A percentile compares a stretch with the other conserved stretches of the same genome.
Conservation (phyloP, 1,140 invertebrate species). For the Scaptomyza montana region DNA sequence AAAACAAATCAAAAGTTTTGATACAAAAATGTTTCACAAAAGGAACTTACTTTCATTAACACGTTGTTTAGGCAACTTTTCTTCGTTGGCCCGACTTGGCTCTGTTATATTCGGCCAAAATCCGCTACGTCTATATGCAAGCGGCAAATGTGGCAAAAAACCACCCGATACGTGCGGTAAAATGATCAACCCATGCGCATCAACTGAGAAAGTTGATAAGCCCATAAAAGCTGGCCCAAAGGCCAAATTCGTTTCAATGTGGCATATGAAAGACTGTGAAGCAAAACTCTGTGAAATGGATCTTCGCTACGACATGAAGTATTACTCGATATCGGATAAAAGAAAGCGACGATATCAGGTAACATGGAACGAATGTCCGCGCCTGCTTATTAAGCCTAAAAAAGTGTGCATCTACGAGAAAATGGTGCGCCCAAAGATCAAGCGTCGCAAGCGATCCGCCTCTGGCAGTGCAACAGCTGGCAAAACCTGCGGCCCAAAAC, state of each 20-base stretch:
- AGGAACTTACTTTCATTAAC: neutral
- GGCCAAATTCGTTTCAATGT: conserved; percentile 32
- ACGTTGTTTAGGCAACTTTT: neutral
- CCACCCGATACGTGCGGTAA: neutral
- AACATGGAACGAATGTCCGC: conserved; percentile 69
- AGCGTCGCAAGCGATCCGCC: conserved; percentile 32
- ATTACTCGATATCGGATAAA: conserved; percentile 61
- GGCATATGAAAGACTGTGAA: conserved; percentile 29
- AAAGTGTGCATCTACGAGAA: conserved; percentile 57
- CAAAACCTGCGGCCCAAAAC: neutral
- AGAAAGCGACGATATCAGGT: conserved; percentile 62
- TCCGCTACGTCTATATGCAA: neutral
- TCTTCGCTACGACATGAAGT: conserved; percentile 52
- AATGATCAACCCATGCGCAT: too few species aligned
- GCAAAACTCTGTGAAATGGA: conserved; percentile 7
- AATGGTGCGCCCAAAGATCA: conserved; percentile 18
- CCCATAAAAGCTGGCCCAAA: too few species aligned
- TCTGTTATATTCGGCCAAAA: too few species aligned
- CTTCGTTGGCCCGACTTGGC: neutral
- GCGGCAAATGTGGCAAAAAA: neutral
- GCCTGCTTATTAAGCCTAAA: conserved; percentile 61
- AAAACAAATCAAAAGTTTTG: neutral
- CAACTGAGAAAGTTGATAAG: neutral
- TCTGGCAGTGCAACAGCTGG: neutral
- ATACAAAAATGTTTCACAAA: too few species aligned